These are phyloP conservation scores for Arnoldichthys spilopterus DNA, from an alignment of 2,797 vertebrate species.

Conservation along the genomic window DNA sequence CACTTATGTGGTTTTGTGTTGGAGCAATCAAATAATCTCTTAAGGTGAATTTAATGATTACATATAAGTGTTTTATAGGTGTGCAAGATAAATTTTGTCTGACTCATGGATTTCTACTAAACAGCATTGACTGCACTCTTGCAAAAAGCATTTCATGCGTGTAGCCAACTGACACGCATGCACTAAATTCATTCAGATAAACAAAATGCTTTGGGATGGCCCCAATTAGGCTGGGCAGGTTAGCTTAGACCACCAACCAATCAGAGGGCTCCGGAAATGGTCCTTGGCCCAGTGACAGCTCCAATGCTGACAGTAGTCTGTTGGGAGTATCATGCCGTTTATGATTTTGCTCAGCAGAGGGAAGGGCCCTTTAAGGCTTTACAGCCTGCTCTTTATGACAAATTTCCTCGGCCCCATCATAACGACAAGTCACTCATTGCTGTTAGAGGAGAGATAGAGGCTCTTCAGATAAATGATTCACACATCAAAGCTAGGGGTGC, in stretches of 20 bases:
- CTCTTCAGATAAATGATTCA: slow-evolving; percentile 52
- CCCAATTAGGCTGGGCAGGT: slow-evolving; percentile 1
- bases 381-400: slow-evolving; percentile 53
- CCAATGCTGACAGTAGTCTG: slow-evolving; percentile 3
- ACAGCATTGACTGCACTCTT: neutral
- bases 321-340: slow-evolving; percentile 27
- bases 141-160: neutral
- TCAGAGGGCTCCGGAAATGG: slow-evolving; percentile 3
- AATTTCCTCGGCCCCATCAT: slow-evolving; percentile 56
- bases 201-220: slow-evolving; percentile 8
- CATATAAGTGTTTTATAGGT: neutral
- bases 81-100: neutral
- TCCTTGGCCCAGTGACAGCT: neutral
- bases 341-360: slow-evolving; percentile 34
- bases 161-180: neutral
- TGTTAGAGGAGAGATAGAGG: slow-evolving; percentile 49
- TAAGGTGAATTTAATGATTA: neutral
- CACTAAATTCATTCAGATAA: neutral
- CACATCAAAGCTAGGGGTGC: slow-evolving; percentile 52
- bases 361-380: slow-evolving; percentile 49
- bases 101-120: slow-evolving; percentile 2
- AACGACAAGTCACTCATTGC: slow-evolving; percentile 53
- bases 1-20: neutral
- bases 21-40: neutral
- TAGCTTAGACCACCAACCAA: neutral